A percentile compares a stretch with the other conserved stretches of the same genome.
These are phyloP conservation scores for Stenopsyche tienmushanensis DNA, from an alignment of 1,140 invertebrate genomes.

Conservation along the genomic window DNA sequence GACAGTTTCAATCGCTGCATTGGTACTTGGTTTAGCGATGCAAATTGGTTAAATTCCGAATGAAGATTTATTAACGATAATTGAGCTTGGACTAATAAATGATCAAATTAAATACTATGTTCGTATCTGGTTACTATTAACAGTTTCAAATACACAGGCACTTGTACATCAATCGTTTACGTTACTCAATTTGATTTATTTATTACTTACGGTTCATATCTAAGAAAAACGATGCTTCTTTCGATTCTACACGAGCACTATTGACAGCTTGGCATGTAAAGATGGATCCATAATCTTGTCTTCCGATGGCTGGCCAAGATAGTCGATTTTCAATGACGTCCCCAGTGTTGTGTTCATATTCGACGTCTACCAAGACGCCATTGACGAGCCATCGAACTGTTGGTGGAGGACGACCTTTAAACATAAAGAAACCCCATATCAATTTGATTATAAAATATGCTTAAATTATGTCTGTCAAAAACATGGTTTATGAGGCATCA, in stretches of 20 bases:
- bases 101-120: too few species aligned
- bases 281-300: conserved; percentile 77
- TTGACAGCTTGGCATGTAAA: conserved; percentile 85
- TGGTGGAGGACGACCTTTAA: conserved; percentile 63
- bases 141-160: neutral
- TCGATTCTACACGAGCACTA: conserved; percentile 74
- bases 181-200: neutral
- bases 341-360: conserved; percentile 77
- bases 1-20: too few species aligned
- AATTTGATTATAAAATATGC: too few species aligned
- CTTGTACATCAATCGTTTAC: neutral
- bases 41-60: too few species aligned
- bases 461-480: too few species aligned
- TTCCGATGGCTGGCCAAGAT: conserved; percentile 68
- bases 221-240: conserved; percentile 70
- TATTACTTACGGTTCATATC: conserved; percentile 79
- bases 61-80: too few species aligned
- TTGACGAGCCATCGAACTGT: conserved; percentile 73
- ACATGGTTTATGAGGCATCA: too few species aligned
- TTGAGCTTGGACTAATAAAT: too few species aligned
- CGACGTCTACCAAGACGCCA: conserved; percentile 73
- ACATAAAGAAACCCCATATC: neutral
- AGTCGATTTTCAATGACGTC: conserved; percentile 84
- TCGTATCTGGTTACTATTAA: neutral
- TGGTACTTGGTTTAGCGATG: too few species aligned